Conservation (phyloP, 2,797 vertebrate genomes). For the Phrynocephalus forsythii region DNA sequence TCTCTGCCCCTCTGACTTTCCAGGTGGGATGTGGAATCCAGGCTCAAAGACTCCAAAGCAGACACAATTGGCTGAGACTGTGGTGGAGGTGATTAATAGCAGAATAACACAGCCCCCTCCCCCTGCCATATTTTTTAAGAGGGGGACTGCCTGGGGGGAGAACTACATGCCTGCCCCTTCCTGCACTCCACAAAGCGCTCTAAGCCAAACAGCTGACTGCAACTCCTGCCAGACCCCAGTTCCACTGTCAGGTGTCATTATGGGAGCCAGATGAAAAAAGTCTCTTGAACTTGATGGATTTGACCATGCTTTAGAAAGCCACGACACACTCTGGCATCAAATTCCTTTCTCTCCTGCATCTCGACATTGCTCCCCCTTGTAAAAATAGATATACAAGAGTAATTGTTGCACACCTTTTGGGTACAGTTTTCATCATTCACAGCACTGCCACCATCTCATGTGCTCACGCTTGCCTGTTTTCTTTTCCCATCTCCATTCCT, state of each 20-base stretch:
- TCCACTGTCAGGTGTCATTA: constrained; percentile 66
- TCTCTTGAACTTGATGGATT: constrained; percentile 50
- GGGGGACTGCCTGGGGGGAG: constrained; percentile 43
- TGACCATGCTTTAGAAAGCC: constrained; percentile 36
- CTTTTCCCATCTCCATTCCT: neutral
- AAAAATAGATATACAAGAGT: neutral
- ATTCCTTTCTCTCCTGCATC: constrained; percentile 14
- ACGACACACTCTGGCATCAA: constrained; percentile 33
- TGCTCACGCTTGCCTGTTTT: neutral
- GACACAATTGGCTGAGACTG: constrained; percentile 36
- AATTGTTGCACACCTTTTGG: neutral
- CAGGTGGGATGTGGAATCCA: constrained; percentile 27
- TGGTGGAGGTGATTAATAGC: constrained; percentile 32
- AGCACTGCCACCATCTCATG: neutral
- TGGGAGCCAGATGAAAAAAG: constrained; percentile 52
- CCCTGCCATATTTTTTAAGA: constrained; percentile 48
- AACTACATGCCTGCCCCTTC: constrained; percentile 35
- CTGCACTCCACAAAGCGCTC: constrained; percentile 42
- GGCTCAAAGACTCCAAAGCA: constrained; percentile 29
- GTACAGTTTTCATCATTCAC: neutral
- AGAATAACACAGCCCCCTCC: neutral
- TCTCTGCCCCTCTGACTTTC: neutral
- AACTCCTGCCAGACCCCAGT: constrained; percentile 57
- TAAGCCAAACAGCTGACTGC: constrained; percentile 47
- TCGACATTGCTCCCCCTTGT: constrained; percentile 1